These are phyloP conservation scores for Plutomurus gul DNA, from an alignment of 1,140 invertebrate genomes.

Conservation along the genomic window DNA sequence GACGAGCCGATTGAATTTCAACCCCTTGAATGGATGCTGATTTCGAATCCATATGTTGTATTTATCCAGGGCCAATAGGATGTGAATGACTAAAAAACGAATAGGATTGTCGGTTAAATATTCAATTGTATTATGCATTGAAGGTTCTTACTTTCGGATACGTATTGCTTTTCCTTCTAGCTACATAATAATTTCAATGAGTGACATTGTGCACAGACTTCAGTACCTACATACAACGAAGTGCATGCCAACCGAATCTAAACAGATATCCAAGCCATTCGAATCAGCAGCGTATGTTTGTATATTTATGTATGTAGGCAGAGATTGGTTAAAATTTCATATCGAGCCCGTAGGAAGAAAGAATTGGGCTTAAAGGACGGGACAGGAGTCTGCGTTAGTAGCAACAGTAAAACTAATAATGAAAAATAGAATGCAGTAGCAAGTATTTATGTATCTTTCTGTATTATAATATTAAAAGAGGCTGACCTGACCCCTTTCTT, in stretches of 20 bases:
- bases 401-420: constrained; percentile 11
- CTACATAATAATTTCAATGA: not conserved
- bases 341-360: not conserved
- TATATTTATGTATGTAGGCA: not conserved
- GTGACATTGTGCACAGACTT: too few relatives aligned
- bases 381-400: too few relatives aligned
- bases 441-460: constrained; percentile 4
- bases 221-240: too few relatives aligned
- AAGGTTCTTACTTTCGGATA: not conserved
- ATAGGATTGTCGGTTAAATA: constrained; percentile 24
- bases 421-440: not conserved
- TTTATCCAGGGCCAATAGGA: not conserved
- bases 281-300: constrained; percentile 22
- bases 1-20: not conserved
- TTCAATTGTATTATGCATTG: not conserved
- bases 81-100: constrained; percentile 21
- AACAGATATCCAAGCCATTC: not conserved
- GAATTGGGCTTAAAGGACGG: not conserved
- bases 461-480: constrained; percentile 21
- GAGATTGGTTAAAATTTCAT: constrained; percentile 15
- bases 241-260: constrained; percentile 6
- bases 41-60: constrained; percentile 10
- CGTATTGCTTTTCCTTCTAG: not conserved
- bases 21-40: not conserved
- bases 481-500: constrained; percentile 17